A percentile compares a stretch with the other conserved stretches of the same genome.
Evolutionary conservation across 2,113 vertebrate genomes (phyloP).

Genomic region (Oxyruncus cristatus): DNA sequence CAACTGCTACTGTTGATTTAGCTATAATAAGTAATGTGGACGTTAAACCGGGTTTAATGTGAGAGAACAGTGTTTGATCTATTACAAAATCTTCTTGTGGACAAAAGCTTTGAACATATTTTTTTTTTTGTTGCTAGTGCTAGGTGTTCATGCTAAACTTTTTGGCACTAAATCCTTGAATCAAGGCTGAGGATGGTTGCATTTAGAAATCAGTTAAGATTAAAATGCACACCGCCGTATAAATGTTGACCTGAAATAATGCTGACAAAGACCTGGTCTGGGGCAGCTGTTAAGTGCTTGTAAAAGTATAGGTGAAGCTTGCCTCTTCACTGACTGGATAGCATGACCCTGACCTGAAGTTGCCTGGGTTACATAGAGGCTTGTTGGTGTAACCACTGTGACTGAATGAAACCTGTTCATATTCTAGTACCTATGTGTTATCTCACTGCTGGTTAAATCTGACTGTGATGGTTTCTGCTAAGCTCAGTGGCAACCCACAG

Average conservation of each 20-base stretch:
- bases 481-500: fast-evolving
- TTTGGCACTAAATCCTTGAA: not conserved
- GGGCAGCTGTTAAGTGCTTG: not conserved
- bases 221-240: not conserved
- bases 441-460: not conserved
- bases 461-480: not conserved
- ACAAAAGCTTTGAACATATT: not conserved
- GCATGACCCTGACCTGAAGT: too few species aligned
- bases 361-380: fast-evolving
- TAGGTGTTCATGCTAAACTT: not conserved
- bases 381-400: not conserved
- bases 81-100: not conserved
- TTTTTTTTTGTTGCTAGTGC: not conserved
- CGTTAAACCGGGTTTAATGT: not conserved
- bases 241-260: not conserved
- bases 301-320: not conserved
- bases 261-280: not conserved
- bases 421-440: fast-evolving
- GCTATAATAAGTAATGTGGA: not conserved
- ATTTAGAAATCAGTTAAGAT: not conserved
- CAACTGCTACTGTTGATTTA: not conserved
- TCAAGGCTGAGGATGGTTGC: not conserved
- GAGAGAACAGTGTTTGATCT: not conserved
- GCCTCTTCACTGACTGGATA: not conserved
- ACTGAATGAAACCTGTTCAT: fast-evolving